These are phyloP conservation scores for Iphiclides podalirius DNA, from an alignment of 2,888 invertebrate species.

Conservation along the genomic window DNA sequence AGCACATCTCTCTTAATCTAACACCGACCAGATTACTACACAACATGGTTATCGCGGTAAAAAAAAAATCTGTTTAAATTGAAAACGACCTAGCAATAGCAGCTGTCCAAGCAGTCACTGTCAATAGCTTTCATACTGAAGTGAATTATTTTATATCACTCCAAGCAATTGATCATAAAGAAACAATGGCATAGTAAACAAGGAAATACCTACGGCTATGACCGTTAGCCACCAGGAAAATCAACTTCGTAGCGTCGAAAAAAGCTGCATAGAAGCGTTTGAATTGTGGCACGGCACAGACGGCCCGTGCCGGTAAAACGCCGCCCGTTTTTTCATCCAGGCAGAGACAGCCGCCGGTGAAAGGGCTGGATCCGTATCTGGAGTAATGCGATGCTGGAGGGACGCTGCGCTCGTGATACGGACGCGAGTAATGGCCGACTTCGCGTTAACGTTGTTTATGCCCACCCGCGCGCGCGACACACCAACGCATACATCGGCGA, in stretches of 20 bases:
- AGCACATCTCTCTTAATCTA: not conserved
- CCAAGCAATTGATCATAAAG: not conserved
- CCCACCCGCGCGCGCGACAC: slow-evolving; percentile 9
- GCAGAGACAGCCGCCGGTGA: slow-evolving; percentile 42
- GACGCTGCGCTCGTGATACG: slow-evolving; percentile 29
- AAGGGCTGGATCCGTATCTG: slow-evolving; percentile 35
- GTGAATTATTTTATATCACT: not conserved
- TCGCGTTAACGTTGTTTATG: slow-evolving; percentile 23
- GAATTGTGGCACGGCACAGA: slow-evolving; percentile 3
- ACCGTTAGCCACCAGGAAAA: not conserved
- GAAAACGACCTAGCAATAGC: no score
- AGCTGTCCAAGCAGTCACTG: not conserved
- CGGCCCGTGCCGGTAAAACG: slow-evolving; percentile 21
- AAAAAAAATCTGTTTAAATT: no score
- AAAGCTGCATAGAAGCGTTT: no score
- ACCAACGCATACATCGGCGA: slow-evolving; percentile 1
- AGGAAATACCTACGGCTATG: not conserved
- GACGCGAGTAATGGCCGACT: slow-evolving; percentile 30
- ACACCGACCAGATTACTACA: not conserved
- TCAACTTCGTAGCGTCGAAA: no score
- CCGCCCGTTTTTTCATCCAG: slow-evolving; percentile 31
- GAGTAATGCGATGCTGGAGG: slow-evolving; percentile 45
- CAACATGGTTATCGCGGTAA: no score
- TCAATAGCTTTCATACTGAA: not conserved
- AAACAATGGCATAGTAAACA: not conserved